Evolutionary conservation across 2,797 vertebrate genomes (phyloP), one percentile per base, ranked within the genome.

Genomic region (Chrosomus eos): DNA sequence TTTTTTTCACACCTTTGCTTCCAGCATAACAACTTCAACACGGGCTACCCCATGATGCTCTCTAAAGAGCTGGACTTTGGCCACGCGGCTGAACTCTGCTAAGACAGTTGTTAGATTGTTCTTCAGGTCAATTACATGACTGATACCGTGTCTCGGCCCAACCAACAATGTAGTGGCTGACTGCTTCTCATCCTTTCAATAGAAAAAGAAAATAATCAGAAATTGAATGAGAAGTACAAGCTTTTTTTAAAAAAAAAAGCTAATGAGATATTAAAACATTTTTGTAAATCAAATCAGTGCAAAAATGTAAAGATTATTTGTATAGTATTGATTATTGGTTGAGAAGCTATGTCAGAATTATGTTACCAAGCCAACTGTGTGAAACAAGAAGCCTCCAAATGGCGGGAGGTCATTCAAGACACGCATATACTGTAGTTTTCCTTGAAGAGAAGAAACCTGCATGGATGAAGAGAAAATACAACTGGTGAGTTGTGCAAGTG

Each of bases 101-200:
- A 99, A 93, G 93, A 99, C 97, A 0, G 98, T 99, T 89, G 98
- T 99, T 67, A 99, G 97, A 94, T 99, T 99, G 91, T 99, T 99
- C 94, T 98, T 99, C 90, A 99, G 95, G 93, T 99, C 98, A 18
- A 99, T 99, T 87, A 99, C 98, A 43, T 99, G 98, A 92, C 98
- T 99, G 90, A 99, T 99, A 80, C 98, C 98, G 0, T 99, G 98
- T 76, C 97, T 96, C 23, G 98, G 98, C 75, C 98, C 98, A 89
- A 99, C 97, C 86, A 99, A 94, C 76, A 99, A 94, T 1, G 95
- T 98, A 86, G 97, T 99, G 82, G 97, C 97, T 11, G 97, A 96
- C 86, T 99, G 96, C 92, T 99, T 99, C 90, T 99, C 97, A 0
- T 98, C 98, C 98, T 99, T 91, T 23, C 1, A 64, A 23, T 14